Conservation (phyloP, 2,797 vertebrate genomes). For the Epinephelus coioides region DNA sequence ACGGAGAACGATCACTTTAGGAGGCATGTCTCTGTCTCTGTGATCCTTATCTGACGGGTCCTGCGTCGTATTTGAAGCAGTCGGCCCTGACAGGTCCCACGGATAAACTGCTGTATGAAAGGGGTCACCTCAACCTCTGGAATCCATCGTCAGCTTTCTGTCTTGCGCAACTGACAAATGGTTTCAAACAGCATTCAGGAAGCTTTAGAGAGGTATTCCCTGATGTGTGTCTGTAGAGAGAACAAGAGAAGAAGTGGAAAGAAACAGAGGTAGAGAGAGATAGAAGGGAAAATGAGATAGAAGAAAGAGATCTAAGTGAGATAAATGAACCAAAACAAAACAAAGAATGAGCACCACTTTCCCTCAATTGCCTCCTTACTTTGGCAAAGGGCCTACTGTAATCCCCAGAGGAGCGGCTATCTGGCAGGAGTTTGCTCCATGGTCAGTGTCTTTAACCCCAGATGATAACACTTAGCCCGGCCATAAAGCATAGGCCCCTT, state of each 20-base stretch:
- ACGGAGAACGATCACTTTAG: constrained; percentile 69
- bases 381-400: constrained; percentile 78
- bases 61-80: constrained; percentile 75
- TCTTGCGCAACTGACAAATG: constrained; percentile 80
- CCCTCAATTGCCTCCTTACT: constrained; percentile 60
- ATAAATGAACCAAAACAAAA: constrained; percentile 72
- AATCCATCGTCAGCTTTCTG: constrained; percentile 80
- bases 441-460: constrained; percentile 87
- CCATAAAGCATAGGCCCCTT: constrained; percentile 87
- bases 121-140: constrained; percentile 80
- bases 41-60: constrained; percentile 81
- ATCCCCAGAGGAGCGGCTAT: constrained; percentile 80
- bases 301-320: constrained; percentile 57
- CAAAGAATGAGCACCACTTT: constrained; percentile 70
- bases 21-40: constrained; percentile 78
- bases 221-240: constrained; percentile 45
- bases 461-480: constrained; percentile 88
- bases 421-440: constrained; percentile 77
- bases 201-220: constrained; percentile 65
- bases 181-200: constrained; percentile 66
- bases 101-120: constrained; percentile 79
- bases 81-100: constrained; percentile 75
- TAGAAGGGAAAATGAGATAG: constrained; percentile 16
- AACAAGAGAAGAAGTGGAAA: constrained; percentile 21
- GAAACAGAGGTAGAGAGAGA: constrained; percentile 27